Evolutionary conservation across 1,140 invertebrate species (phyloP).

Genomic region (Drosophila elegans): DNA sequence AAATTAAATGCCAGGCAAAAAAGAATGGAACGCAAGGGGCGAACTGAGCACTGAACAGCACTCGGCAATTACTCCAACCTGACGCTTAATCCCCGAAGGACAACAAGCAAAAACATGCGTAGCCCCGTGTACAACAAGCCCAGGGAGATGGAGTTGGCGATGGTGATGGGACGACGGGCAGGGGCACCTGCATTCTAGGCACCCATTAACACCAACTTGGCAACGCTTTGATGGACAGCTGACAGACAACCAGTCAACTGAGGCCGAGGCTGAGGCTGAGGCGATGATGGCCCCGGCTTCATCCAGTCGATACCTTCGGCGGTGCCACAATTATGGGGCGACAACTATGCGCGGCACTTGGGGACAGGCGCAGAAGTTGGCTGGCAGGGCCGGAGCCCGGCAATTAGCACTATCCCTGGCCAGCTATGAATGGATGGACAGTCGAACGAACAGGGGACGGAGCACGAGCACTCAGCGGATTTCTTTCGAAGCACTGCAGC

Average conservation of each 20-base stretch:
- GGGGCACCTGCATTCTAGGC: conserved; percentile 69
- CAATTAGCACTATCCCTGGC: conserved; percentile 67
- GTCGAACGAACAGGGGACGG: conserved; percentile 15
- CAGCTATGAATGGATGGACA: conserved; percentile 76
- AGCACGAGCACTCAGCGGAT: conserved; percentile 17
- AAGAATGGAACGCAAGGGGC: conserved; percentile 26
- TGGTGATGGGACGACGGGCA: conserved; percentile 25
- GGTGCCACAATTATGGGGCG: conserved; percentile 74
- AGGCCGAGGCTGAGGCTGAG: conserved; percentile 35
- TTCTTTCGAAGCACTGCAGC: conserved; percentile 13
- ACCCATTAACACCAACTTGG: conserved; percentile 82
- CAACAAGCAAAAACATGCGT: conserved; percentile 81
- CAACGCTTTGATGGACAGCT: conserved; percentile 80
- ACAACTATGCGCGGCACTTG: conserved; percentile 81
- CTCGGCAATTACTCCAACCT: conserved; percentile 75
- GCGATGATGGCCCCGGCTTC: conserved; percentile 33
- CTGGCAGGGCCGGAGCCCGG: conserved; percentile 50
- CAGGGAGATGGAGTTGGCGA: conserved; percentile 14
- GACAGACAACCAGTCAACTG: conserved; percentile 75
- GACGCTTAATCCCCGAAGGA: conserved; percentile 80
- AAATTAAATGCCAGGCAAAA: conserved; percentile 77
- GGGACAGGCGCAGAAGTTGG: conserved; percentile 49
- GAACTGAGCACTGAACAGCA: conserved; percentile 39
- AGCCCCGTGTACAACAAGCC: conserved; percentile 69
- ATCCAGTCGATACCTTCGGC: conserved; percentile 22